Percentiles rank a stretch among this genome's conserved stretches.
phyloP scores from a whole-genome alignment of 2,888 invertebrate genomes.

The Steinernema hermaphroditum region DNA sequence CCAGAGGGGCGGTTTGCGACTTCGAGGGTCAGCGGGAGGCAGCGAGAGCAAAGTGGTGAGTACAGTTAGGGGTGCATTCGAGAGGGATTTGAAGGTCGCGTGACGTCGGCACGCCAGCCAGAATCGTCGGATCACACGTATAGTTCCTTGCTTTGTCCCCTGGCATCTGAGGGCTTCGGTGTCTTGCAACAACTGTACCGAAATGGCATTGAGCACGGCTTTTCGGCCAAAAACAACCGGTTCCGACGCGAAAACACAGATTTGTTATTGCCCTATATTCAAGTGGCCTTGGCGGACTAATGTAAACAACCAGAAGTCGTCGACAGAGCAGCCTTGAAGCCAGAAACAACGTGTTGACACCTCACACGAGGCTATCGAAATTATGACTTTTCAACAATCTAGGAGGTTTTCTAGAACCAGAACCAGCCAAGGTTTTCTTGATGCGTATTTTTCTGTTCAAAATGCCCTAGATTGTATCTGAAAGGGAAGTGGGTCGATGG shows the following conservation, averaged over 20 bases:
- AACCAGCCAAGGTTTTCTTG: too few relatives aligned
- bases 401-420: too few relatives aligned
- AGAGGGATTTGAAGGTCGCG: constrained; percentile 15
- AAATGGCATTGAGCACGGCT: not conserved
- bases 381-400: not conserved
- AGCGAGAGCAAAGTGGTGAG: not conserved
- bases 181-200: not conserved
- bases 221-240: constrained; percentile 12
- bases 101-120: not conserved
- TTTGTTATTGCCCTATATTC: not conserved
- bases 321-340: not conserved
- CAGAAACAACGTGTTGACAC: too few relatives aligned
- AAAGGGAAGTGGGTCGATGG: not conserved
- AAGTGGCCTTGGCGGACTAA: constrained; percentile 1
- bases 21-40: constrained; percentile 13
- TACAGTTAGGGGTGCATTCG: not conserved
- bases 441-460: not conserved
- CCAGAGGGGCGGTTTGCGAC: constrained; percentile 1
- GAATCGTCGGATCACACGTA: not conserved
- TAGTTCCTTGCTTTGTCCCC: too few relatives aligned
- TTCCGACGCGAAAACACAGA: not conserved
- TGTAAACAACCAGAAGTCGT: too few relatives aligned
- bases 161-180: not conserved
- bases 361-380: too few relatives aligned
- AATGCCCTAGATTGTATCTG: not conserved